Evolutionary conservation across 2,888 invertebrate species (phyloP).

Genomic region (Herminia tarsipennalis): DNA sequence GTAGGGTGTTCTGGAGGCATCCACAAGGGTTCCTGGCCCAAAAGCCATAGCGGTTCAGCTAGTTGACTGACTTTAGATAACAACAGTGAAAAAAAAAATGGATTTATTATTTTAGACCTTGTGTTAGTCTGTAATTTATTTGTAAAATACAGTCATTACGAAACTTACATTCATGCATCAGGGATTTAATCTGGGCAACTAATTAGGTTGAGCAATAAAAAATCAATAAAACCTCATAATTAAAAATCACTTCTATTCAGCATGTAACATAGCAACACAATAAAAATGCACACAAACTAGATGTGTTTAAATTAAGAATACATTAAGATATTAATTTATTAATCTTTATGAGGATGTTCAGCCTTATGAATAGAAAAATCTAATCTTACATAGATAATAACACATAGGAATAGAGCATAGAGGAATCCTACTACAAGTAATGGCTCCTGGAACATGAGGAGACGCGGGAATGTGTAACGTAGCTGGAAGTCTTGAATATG

Average conservation of each 20-base stretch:
- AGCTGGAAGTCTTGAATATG: constrained; percentile 98
- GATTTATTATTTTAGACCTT: no score
- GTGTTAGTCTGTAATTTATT: no score
- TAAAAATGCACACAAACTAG: constrained; percentile 61
- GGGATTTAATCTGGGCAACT: no score
- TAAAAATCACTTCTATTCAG: constrained; percentile 59
- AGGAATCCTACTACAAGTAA: constrained; percentile 94
- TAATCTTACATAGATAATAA: constrained; percentile 97
- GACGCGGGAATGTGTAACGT: constrained; percentile 94
- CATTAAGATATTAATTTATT: constrained; percentile 50
- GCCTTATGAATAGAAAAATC: constrained; percentile 97
- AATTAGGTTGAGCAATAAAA: constrained; percentile 4
- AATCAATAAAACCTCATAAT: constrained; percentile 32
- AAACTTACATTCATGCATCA: no score
- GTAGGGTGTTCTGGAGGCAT: no score
- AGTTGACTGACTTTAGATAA: no score
- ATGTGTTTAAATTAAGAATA: constrained; percentile 47
- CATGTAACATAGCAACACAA: constrained; percentile 53
- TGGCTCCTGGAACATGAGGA: constrained; percentile 97
- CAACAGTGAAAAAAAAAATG: no score
- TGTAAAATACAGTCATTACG: no score
- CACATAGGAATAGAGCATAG: constrained; percentile 94
- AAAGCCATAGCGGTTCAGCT: no score
- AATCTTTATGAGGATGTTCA: constrained; percentile 85
- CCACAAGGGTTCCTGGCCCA: no score